Evolutionary conservation across 2,797 vertebrate species (phyloP), one percentile per base, ranked within the genome.

Genomic region (Poecilia picta): DNA sequence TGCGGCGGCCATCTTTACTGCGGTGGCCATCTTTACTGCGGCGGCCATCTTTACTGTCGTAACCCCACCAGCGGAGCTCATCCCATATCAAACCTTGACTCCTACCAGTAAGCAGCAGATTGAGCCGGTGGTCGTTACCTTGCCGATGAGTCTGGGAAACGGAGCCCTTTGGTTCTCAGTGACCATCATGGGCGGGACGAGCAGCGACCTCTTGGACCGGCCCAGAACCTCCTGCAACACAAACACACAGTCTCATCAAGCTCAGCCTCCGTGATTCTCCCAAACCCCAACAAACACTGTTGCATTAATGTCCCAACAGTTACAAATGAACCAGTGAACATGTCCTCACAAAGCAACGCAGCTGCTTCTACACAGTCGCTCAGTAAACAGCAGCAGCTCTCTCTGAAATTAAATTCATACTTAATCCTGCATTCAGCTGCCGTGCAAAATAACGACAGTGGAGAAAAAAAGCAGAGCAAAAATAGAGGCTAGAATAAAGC

Each of bases 121-220:
- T 43, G n/a, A n/a, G 23, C 5, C 4, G 0, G 0, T 62, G 66
- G 75, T 81, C 68, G 97, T 97, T 96, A 99, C 98, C 97, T 87
- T 97, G 94, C 98, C 98, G 55, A 98, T 96, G 59, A 83, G 75
- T 91, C 95, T 96, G 47, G 98, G 98, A 76, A 99, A 99, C 0
- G 98, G 97, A 31, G 96, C 94, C 88, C 98, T 96, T 93, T 98
- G 97, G 93, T 97, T 98, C 95, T 99, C 98, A 8, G 97, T 97
- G 78, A 99, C 96, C 78, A 95, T 93, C 92, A 99, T 96, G 0
- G 96, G 96, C 66, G 97, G 97, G 36, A 97, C 95, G 92, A 99
- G 93, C 85, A 99, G 96, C 81, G 98, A 96, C 78, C 98, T 95
- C 94, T 97, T 98, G 74, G 96, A 95, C 91, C 98, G 97, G 87